Evolutionary conservation across 2,888 invertebrate species (phyloP), one percentile per base, ranked within the genome.

Genomic region (Matsumyia berberina): DNA sequence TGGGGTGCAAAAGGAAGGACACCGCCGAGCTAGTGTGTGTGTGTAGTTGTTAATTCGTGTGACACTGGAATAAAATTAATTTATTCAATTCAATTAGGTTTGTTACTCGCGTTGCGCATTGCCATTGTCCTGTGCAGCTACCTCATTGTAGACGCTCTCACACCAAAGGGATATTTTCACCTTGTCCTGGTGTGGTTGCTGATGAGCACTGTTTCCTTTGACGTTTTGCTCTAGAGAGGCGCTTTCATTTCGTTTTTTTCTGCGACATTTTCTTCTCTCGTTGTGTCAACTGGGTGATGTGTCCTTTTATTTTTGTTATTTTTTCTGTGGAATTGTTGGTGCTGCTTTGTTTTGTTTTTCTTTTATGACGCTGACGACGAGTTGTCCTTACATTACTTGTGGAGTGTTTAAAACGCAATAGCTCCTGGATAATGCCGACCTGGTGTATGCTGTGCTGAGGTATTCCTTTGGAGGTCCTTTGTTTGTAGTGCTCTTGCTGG

Each of bases 1-100:
- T 8, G n/a, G 7, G n/a, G 4, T 39, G 19, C n/a, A n/a, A n/a
- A n/a, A n/a, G n/a, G n/a, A n/a, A 58, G 39, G 58, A 58, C 58
- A 24, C 57, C 4, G 24, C 57, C 4, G 24, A 3, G 11, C 37
- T 57, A 9, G 9, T 12, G 42, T 42, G 42, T 29, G 42, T 60
- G 15, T 64, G 37, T 33, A 49, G 46, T 64, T 64, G 49, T 57
- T 58, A 49, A 66, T 49, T 76, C 57, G 55, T 76, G 57, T 67
- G 66, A 53, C 55, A 55, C 39, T 33, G 37, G 33, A 55, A 51
- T 33, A n/a, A 37, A 66, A 39, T 64, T 51, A 62, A 74, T 74
- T 74, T 64, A 76, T 58, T 66, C 53, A 46, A 58, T 70, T 66
- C 78, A 78, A 78, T 78, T 78, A 78, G 64, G 33, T 58, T 53